Base-by-base conservation (phyloP, 2,797 vertebrate genomes). In the Myoxocephalus aenaeus region DNA sequence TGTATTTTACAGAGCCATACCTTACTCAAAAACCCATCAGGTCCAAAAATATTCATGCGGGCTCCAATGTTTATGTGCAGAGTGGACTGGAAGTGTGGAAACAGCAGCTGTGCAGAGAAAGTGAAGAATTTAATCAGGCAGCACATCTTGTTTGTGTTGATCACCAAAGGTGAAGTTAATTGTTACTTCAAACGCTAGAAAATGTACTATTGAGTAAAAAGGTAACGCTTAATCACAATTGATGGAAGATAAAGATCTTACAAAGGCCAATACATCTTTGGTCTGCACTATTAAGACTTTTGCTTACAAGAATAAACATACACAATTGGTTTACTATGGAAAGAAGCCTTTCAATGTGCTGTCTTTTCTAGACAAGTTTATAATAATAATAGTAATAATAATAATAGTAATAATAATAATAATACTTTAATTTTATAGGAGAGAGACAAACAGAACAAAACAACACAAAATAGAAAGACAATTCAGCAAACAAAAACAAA, bases 81-180 rank as follows among this genome's bases (percentile, higher is more conserved):
- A 25, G 91, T 94, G 77, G 77, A 63, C 3, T 71, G 86, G 29
- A 89, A 77, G 67, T 94, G 92, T 53, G 91, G 87, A 11, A 91
- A 69, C 79, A 93, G 66, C 13, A 93, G 46, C 90, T 90, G 67
- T 20, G 17, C 1, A 53, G 17, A 59, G 3, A 72, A 2, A 59
- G 36, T 5, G 18, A 32, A 59, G 1, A 59, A 36, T 7, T 1
- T 17, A 8, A 9, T 32, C 71, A 10, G 0, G 38, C 5, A 27
- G 29, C 51, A 34, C 27, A 46, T 61, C 10, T 27, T 27, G 25
- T 27, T 27, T 27, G 25, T 27, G 25, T 27, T 62, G 9, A 14
- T 22, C 22, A 36, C 22, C 2, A 18, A 36, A 40, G 7, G 34
- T 34, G 34, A 34, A 7, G 34, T 32, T 54, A 54, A 50, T 7